Percentiles rank a stretch among this genome's conserved stretches.
phyloP scores from a whole-genome alignment of 2,888 invertebrate species.

The Amiota communis region DNA sequence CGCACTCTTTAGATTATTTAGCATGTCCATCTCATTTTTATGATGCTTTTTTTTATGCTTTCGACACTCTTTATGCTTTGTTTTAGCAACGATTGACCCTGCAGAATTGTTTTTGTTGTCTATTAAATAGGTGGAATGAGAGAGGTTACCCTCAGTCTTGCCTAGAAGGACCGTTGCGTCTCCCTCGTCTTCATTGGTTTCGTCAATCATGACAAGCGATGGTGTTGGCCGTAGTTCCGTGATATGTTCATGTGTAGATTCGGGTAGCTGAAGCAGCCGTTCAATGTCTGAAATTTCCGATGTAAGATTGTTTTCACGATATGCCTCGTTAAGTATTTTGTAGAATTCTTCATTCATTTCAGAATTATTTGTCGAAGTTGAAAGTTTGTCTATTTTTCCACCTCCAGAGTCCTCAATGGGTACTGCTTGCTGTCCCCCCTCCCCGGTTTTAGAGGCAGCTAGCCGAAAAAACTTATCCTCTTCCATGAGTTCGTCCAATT shows the following conservation, averaged over 20 bases:
- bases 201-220: constrained; percentile 90
- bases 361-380: constrained; percentile 65
- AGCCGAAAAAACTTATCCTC: constrained; percentile 69
- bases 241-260: constrained; percentile 50
- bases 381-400: constrained; percentile 9
- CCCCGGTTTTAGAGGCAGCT: constrained; percentile 63
- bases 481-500: constrained; percentile 41
- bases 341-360: constrained; percentile 92
- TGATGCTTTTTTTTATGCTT: constrained; percentile 70
- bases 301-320: constrained; percentile 79
- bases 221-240: constrained; percentile 32
- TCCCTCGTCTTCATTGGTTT: constrained; percentile 81
- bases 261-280: constrained; percentile 53
- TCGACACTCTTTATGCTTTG: constrained; percentile 42
- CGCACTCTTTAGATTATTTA: constrained; percentile 70
- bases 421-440: constrained; percentile 59
- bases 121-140: background rate
- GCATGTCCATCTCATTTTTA: constrained; percentile 71
- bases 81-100: background rate
- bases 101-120: too few relatives aligned
- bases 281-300: constrained; percentile 59
- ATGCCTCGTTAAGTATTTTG: constrained; percentile 89
- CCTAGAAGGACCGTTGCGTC: background rate
- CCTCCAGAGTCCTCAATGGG: constrained; percentile 69
- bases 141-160: background rate